Conservation (phyloP, 2,888 invertebrate genomes). For the Xestia sexstrigata region DNA sequence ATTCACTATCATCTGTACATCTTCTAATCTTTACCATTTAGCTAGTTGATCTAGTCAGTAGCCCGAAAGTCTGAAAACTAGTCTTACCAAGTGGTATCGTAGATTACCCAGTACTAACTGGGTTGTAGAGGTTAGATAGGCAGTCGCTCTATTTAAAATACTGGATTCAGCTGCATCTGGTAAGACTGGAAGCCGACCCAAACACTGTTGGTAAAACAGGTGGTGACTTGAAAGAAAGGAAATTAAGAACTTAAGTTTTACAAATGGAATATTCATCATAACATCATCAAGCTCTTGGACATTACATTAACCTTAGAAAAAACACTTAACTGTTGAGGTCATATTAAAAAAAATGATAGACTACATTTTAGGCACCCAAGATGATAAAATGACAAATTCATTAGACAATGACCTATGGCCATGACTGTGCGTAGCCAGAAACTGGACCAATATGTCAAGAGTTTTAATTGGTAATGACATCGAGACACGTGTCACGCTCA, state of each 20-base stretch:
- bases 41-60: too few species aligned
- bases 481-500: too few species aligned
- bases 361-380: neutral
- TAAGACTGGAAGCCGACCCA: too few species aligned
- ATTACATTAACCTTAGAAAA: neutral
- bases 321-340: neutral
- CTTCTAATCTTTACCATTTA: too few species aligned
- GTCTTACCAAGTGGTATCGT: too few species aligned
- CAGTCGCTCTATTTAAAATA: neutral
- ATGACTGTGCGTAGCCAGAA: neutral
- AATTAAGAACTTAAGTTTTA: neutral
- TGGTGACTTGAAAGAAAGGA: too few species aligned
- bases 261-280: neutral
- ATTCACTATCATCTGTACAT: too few species aligned
- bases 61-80: too few species aligned
- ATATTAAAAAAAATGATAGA: neutral
- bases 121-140: too few species aligned
- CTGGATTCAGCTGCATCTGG: neutral
- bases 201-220: too few species aligned
- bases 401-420: neutral
- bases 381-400: slow-evolving; percentile 14
- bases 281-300: neutral
- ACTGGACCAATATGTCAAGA: slow-evolving; percentile 13
- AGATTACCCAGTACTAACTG: too few species aligned
- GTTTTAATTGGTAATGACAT: neutral